These are phyloP conservation scores for Cathartes aura DNA, from an alignment of 2,113 vertebrate species.

Conservation along the genomic window DNA sequence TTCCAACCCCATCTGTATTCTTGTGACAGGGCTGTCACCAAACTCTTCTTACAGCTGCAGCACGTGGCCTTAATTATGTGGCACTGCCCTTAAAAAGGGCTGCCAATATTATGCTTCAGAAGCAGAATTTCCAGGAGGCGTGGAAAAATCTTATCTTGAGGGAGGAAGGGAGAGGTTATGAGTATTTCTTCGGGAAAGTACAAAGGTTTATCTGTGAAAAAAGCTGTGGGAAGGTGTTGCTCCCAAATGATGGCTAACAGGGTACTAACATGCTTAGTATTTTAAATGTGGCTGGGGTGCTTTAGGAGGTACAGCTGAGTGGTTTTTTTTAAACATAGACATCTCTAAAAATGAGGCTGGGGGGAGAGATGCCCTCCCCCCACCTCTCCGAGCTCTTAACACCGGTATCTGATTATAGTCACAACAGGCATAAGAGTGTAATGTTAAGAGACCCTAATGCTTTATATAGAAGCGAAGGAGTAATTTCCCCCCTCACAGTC, in stretches of 20 bases:
- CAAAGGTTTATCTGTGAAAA: neutral
- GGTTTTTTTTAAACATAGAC: neutral
- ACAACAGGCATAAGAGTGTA: neutral
- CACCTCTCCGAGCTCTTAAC: neutral
- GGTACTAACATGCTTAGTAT: neutral
- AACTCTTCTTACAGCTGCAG: neutral
- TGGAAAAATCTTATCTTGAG: neutral
- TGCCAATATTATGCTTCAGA: neutral
- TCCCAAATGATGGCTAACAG: neutral
- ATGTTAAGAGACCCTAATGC: neutral
- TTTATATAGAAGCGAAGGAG: neutral
- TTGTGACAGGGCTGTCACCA: neutral
- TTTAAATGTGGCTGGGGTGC: neutral
- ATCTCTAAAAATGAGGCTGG: neutral
- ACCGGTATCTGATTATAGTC: neutral
- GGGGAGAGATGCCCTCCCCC: neutral
- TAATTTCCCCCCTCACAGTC: rapidly evolving
- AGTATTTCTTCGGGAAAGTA: neutral
- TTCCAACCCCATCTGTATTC: neutral
- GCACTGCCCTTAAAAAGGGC: neutral
- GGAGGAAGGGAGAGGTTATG: neutral
- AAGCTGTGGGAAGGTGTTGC: neutral
- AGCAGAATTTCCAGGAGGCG: neutral
- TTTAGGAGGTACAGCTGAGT: neutral
- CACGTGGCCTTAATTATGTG: neutral